phyloP scores from a whole-genome alignment of 2,113 vertebrate genomes.

The Progne subis region DNA sequence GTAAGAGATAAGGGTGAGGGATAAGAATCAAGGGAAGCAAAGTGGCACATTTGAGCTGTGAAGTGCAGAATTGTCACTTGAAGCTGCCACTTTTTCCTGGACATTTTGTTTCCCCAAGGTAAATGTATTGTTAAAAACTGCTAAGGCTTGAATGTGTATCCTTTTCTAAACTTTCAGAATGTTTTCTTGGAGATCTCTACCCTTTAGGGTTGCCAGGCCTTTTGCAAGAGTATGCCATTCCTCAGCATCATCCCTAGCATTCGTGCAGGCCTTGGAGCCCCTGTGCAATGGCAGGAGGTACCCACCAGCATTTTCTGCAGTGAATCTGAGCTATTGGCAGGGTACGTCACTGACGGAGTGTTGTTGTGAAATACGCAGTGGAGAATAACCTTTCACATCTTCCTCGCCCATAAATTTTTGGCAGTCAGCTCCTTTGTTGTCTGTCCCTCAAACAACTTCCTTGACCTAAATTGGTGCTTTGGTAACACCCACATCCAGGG shows the following conservation, averaged over 20 bases:
- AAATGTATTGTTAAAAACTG: background rate
- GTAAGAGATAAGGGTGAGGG: background rate
- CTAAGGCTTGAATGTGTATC: background rate
- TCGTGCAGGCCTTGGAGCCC: fast-evolving
- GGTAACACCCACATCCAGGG: background rate
- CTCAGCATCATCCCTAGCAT: fast-evolving
- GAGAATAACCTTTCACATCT: background rate
- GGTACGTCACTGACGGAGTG: background rate
- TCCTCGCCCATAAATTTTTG: background rate
- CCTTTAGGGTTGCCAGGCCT: background rate
- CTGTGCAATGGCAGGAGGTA: background rate
- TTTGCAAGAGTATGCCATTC: background rate
- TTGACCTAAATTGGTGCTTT: background rate
- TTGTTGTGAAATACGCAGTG: background rate
- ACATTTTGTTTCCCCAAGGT: background rate
- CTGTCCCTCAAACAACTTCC: background rate
- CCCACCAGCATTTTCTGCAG: background rate
- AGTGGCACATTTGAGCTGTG: background rate
- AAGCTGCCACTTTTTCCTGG: background rate
- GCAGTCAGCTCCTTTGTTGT: constrained; percentile 8
- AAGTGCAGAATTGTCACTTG: background rate
- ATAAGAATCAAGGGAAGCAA: background rate
- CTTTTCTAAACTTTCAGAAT: background rate
- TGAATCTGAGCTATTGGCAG: background rate
- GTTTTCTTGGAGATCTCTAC: background rate